Evolutionary conservation across 92 coral and sea anemone species (phyloP).

Genomic region (Phymanthus crucifer): DNA sequence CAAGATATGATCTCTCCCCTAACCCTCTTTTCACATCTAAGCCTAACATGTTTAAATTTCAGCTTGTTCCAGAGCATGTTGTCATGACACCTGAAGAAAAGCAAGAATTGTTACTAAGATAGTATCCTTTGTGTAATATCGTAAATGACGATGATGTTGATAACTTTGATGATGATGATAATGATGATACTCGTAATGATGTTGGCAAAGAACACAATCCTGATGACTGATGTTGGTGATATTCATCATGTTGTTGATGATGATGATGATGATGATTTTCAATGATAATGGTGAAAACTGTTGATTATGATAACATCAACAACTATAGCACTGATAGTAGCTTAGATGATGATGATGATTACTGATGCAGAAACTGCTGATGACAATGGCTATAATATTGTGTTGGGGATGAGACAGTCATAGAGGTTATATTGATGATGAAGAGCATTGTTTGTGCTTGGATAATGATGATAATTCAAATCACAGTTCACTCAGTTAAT

Average conservation of each 20-base stretch:
- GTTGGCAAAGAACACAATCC: not conserved
- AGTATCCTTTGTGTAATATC: conserved; percentile 67
- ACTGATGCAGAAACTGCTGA: too few species aligned
- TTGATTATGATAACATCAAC: too few species aligned
- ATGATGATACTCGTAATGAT: not conserved
- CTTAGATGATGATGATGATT: too few species aligned
- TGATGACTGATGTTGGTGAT: not conserved
- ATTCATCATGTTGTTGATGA: not conserved
- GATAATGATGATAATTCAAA: not conserved
- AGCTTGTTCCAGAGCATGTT: conserved; percentile 97
- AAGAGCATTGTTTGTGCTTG: too few species aligned
- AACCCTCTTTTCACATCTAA: too few species aligned
- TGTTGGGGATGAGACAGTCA: too few species aligned
- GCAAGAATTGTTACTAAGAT: conserved; percentile 78
- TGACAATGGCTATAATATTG: too few species aligned
- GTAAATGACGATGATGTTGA: not conserved
- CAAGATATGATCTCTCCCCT: too few species aligned
- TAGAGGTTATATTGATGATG: too few species aligned
- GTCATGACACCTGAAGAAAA: conserved; percentile 95
- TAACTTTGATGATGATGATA: not conserved
- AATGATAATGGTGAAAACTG: not conserved
- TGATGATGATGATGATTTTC: not conserved
- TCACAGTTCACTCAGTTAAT: not conserved
- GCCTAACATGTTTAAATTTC: not conserved
- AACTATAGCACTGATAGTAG: too few species aligned